Base-by-base conservation (phyloP, 2,113 vertebrate species). In the Athene noctua region DNA sequence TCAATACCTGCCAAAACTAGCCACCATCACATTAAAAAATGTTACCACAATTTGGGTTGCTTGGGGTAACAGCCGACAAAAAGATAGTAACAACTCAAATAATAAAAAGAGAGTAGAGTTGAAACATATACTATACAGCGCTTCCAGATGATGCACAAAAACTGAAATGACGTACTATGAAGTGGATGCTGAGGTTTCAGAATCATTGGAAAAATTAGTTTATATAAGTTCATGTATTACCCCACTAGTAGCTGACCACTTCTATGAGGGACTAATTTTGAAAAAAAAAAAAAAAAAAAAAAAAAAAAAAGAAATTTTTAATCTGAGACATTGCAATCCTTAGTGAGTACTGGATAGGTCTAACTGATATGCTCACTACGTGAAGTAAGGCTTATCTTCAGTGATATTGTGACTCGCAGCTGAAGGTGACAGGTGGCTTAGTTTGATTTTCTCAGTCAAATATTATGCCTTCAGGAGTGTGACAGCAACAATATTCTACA, bases 381-480 rank as follows among this genome's bases (percentile, higher is more conserved):
- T 46, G 8, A 46, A 67, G 19, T 2, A 44, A 7, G 19, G n/a
- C 13, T 1, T 6, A 46, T 9, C 23, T 67, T 44, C 40, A 70
- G 0, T 23, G 25, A 40, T 49, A 30, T 0, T 25, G 42, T 0
- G 4, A 66, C 29, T 29, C 44, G 23, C 13, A 71, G 38, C 34
- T 71, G 80, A 82, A 89, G 52, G 54, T 15, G 14, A 62, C 1
- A 0, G 63, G 62, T 17, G 47, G 42, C 55, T 65, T 40, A 15
- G 22, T 62, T 40, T 29, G 12, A 32, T 75, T 77, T 72, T 51
- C 23, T 72, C 75, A 21, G 46, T 68, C 61, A 77, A 67, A 22
- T 66, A 52, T 23, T 11, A 36, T 26, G n/a, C 38, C 44, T 84
- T 61, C 54, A 70, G 32, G 49, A 94, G 9, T 8, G 4, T 13